These are phyloP conservation scores for Cryptomyrus ogoouensis DNA, from an alignment of 2,113 vertebrate species.

Conservation along the genomic window DNA sequence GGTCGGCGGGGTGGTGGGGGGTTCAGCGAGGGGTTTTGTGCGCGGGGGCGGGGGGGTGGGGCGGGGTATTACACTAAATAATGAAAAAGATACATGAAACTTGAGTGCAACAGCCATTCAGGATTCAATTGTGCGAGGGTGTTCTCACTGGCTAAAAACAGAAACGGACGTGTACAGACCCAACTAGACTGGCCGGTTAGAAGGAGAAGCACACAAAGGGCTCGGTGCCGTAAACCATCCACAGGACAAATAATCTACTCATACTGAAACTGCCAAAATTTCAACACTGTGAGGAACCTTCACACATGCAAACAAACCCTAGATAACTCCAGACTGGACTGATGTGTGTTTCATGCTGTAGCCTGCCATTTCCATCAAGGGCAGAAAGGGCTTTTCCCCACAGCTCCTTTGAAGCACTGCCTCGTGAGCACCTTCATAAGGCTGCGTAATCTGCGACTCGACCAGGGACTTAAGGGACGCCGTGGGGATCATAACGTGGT, in stretches of 20 bases:
- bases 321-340: not conserved
- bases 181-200: slow-evolving; percentile 3
- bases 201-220: not conserved
- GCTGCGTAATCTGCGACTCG: not conserved
- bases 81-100: not conserved
- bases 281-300: not conserved
- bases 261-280: not conserved
- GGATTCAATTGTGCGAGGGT: not conserved
- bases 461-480: not conserved
- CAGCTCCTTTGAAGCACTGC: not conserved
- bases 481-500: not conserved
- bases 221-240: not conserved
- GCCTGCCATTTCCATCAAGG: not conserved
- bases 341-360: not conserved
- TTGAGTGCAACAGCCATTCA: not conserved
- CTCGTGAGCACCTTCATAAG: not conserved
- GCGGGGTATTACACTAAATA: not conserved
- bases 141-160: not conserved
- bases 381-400: not conserved
- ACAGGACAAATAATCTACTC: not conserved
- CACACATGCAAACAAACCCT: not conserved
- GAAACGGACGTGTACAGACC: not conserved
- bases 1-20: too few relatives aligned
- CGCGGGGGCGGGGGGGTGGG: not conserved
- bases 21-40: too few relatives aligned